Conservation (phyloP, 2,797 vertebrate genomes). For the Enteromius radiatus region DNA sequence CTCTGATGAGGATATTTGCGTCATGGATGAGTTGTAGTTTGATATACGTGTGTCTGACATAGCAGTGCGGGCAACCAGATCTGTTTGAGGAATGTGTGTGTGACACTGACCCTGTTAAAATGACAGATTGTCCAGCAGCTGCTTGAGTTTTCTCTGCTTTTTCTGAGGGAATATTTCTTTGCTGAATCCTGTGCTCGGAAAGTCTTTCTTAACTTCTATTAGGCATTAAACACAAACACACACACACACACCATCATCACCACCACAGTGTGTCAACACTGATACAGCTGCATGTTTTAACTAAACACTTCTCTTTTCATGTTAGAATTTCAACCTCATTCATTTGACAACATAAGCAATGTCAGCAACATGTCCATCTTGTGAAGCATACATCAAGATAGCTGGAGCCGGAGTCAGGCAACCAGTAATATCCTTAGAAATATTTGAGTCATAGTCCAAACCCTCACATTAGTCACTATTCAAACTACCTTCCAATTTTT, state of each 20-base stretch:
- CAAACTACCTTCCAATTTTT: not conserved
- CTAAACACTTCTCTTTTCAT: not conserved
- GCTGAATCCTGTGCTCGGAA: slow-evolving; percentile 33
- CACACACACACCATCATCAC: not conserved
- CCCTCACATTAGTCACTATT: not conserved
- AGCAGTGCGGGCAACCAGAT: slow-evolving; percentile 77
- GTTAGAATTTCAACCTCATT: not conserved
- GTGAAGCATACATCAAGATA: slow-evolving; percentile 2
- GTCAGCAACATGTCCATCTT: not conserved
- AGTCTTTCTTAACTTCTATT: slow-evolving; percentile 63
- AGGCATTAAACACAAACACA: slow-evolving; percentile 32
- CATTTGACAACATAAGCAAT: not conserved
- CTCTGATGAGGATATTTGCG: slow-evolving; percentile 66
- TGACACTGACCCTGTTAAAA: slow-evolving; percentile 80
- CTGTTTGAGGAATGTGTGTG: slow-evolving; percentile 76
- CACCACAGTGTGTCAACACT: not conserved
- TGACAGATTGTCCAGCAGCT: slow-evolving; percentile 89
- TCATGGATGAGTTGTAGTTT: slow-evolving; percentile 36
- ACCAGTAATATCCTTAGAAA: slow-evolving; percentile 13
- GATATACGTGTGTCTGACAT: slow-evolving; percentile 70
- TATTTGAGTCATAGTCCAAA: not conserved
- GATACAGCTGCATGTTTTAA: slow-evolving; percentile 7
- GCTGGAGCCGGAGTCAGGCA: not conserved
- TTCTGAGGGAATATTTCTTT: slow-evolving; percentile 17
- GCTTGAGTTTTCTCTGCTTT: not conserved